Percentiles rank a stretch among this genome's conserved stretches.
These are phyloP conservation scores for Falco biarmicus DNA, from an alignment of 2,797 vertebrate species.

Conservation along the genomic window DNA sequence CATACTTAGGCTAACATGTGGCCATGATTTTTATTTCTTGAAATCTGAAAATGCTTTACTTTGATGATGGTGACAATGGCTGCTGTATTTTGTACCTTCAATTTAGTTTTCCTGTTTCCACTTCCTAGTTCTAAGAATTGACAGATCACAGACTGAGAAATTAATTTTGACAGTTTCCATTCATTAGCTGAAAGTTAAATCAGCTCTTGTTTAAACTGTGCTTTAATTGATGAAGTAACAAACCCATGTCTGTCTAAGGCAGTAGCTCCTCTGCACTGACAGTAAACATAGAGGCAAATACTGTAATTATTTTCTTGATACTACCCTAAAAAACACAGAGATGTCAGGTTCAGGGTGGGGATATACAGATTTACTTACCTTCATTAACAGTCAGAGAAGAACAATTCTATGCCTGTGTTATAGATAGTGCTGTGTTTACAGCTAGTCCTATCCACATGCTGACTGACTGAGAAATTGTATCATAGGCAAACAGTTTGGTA, in stretches of 20 bases:
- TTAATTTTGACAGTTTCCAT: constrained; percentile 24
- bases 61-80: not conserved
- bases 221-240: constrained; percentile 63
- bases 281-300: constrained; percentile 1
- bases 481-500: not conserved
- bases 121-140: constrained; percentile 11
- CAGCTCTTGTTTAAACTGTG: constrained; percentile 14
- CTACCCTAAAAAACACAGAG: not conserved
- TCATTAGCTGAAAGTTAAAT: constrained; percentile 56
- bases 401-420: constrained; percentile 17
- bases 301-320: constrained; percentile 54
- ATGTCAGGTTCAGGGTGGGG: not conserved
- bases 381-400: constrained; percentile 6
- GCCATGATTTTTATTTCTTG: not conserved
- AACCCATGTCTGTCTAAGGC: constrained; percentile 7
- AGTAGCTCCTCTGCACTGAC: constrained; percentile 8
- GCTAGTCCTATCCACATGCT: not conserved
- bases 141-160: not conserved
- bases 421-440: not conserved
- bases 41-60: not conserved
- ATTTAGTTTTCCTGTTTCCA: not conserved
- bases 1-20: not conserved
- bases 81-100: not conserved
- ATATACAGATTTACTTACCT: constrained; percentile 48
- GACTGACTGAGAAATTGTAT: constrained; percentile 1